A percentile compares a stretch with the other conserved stretches of the same genome.
Conservation (phyloP, 2,113 vertebrate species). For the Neolamprologus hecqui region DNA sequence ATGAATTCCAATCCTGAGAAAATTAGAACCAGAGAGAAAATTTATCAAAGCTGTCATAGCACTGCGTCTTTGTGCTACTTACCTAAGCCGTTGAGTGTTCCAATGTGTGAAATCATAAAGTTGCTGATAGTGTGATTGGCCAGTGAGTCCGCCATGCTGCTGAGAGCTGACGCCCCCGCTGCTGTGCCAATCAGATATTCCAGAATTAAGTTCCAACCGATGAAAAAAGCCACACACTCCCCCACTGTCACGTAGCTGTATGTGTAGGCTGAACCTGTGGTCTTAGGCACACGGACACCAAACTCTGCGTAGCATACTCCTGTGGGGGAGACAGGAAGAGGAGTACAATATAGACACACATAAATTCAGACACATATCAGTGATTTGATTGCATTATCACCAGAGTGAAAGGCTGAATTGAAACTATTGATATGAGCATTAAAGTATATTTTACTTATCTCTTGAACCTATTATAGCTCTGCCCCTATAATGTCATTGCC, state of each 20-base stretch:
- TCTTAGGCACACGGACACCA: constrained; percentile 95
- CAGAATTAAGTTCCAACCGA: constrained; percentile 97
- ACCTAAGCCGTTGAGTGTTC: constrained; percentile 88
- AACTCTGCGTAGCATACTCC: constrained; percentile 98
- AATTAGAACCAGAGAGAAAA: neutral
- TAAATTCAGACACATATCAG: neutral
- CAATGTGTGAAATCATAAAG: constrained; percentile 86
- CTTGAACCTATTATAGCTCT: constrained; percentile 2
- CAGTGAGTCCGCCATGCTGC: constrained; percentile 97
- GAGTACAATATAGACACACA: neutral
- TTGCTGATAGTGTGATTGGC: constrained; percentile 95
- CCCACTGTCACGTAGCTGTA: constrained; percentile 98
- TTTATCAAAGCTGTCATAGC: neutral
- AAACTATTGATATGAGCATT: constrained; percentile 5
- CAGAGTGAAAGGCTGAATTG: neutral
- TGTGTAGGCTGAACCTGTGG: constrained; percentile 95
- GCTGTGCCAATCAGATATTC: constrained; percentile 98
- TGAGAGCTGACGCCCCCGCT: constrained; percentile 89
- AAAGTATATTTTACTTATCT: neutral
- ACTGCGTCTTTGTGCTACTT: constrained; percentile 36
- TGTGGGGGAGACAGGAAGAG: constrained; percentile 27
- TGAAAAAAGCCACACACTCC: constrained; percentile 96
- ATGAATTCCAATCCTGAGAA: neutral
- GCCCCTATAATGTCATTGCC: neutral
- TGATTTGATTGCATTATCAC: neutral